These are phyloP conservation scores for Cephalopholis sonnerati DNA, from an alignment of 2,113 vertebrate species.

Conservation along the genomic window DNA sequence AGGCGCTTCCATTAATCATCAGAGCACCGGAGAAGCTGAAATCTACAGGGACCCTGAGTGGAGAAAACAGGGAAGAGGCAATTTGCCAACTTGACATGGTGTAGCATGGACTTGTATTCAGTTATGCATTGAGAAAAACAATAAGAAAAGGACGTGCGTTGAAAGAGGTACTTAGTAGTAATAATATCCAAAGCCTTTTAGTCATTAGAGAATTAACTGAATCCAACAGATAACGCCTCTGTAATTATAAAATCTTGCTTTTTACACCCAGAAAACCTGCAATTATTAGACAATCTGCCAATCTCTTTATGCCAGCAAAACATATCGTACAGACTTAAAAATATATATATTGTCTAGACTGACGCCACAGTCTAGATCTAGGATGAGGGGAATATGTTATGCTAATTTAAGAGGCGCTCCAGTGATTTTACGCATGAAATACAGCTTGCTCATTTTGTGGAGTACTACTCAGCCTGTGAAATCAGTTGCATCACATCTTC, in stretches of 20 bases:
- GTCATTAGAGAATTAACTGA: not conserved
- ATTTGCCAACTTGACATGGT: constrained; percentile 50
- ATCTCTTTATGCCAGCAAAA: not conserved
- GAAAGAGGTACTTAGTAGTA: not conserved
- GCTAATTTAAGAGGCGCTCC: not conserved
- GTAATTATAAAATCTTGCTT: not conserved
- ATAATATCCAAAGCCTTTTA: not conserved
- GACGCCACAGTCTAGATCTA: not conserved
- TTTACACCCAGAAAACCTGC: not conserved
- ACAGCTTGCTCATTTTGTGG: too few relatives aligned
- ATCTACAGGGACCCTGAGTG: constrained; percentile 54
- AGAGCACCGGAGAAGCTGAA: constrained; percentile 49
- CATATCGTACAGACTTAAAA: not conserved
- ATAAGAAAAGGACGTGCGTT: constrained; percentile 8
- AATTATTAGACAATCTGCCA: not conserved
- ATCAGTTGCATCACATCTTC: not conserved
- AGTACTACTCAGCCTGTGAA: not conserved
- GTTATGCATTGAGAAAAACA: constrained; percentile 9
- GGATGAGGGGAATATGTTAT: not conserved
- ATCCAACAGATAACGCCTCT: not conserved
- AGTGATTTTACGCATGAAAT: not conserved
- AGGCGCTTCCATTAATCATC: constrained; percentile 74
- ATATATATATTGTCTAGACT: not conserved
- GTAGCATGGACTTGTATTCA: constrained; percentile 9
- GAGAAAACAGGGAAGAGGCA: constrained; percentile 56